These are phyloP conservation scores for Asbolus verrucosus DNA, from an alignment of 1,140 invertebrate genomes.

Conservation along the genomic window DNA sequence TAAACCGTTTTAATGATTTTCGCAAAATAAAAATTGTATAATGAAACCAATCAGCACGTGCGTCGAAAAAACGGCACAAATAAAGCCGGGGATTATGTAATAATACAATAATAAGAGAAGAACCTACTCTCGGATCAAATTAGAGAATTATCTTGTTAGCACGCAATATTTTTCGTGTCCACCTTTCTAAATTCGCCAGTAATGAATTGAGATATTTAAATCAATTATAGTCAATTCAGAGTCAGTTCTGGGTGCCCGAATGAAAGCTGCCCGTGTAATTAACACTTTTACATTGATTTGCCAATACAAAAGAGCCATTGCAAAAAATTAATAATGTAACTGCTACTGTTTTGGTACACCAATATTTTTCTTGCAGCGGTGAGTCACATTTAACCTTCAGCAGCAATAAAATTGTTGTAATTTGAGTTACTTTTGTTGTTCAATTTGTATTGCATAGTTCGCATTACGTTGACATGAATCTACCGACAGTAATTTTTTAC, in stretches of 20 bases:
- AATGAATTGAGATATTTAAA: slow-evolving; percentile 33
- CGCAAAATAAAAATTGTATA: slow-evolving; percentile 6
- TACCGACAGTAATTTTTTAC: slow-evolving; percentile 23
- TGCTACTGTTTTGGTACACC: slow-evolving; percentile 27
- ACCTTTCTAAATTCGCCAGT: slow-evolving; percentile 30
- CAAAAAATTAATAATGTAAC: slow-evolving; percentile 26
- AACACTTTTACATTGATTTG: slow-evolving; percentile 27
- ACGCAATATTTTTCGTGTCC: slow-evolving; percentile 19
- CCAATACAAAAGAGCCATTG: slow-evolving; percentile 10
- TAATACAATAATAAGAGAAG: slow-evolving; percentile 16
- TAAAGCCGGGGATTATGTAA: slow-evolving; percentile 10
- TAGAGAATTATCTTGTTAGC: slow-evolving; percentile 34
- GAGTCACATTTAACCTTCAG: slow-evolving; percentile 26
- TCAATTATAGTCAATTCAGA: slow-evolving; percentile 17
- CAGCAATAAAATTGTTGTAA: slow-evolving; percentile 35
- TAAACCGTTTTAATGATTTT: slow-evolving; percentile 7
- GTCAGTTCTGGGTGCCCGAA: slow-evolving; percentile 17
- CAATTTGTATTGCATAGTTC: slow-evolving; percentile 24
- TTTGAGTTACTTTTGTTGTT: slow-evolving; percentile 36
- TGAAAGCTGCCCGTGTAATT: slow-evolving; percentile 25
- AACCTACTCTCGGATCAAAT: slow-evolving; percentile 7
- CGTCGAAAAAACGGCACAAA: neutral
- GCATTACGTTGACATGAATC: slow-evolving; percentile 31
- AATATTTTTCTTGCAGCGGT: slow-evolving; percentile 28
- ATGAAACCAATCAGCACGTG: neutral